A percentile compares a stretch with the other conserved stretches of the same genome.
Conservation (phyloP, 2,888 invertebrate species). For the Odontomyia ornata region DNA sequence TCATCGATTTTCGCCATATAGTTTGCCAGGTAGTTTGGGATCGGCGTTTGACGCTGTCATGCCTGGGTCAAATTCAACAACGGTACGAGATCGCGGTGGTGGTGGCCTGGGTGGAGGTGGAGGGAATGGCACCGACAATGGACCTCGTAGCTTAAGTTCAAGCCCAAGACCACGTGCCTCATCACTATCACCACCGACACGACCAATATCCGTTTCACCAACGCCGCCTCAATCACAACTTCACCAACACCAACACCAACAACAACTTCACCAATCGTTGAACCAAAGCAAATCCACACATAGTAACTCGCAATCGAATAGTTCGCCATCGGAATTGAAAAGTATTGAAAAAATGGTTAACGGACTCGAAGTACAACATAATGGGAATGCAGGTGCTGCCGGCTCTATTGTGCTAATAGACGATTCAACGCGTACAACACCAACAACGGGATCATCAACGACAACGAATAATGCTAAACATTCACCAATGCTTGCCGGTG, state of each 20-base stretch:
- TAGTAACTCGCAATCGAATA: constrained; percentile 61
- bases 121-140: constrained; percentile 55
- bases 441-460: constrained; percentile 36
- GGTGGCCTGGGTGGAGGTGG: constrained; percentile 28
- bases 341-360: constrained; percentile 98
- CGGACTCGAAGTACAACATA: constrained; percentile 87
- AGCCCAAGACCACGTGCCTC: constrained; percentile 62
- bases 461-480: constrained; percentile 50
- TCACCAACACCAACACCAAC: constrained; percentile 61
- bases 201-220: constrained; percentile 63
- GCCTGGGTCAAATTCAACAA: constrained; percentile 69
- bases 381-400: constrained; percentile 51
- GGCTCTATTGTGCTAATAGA: constrained; percentile 47
- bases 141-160: constrained; percentile 63
- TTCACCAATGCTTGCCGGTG: constrained; percentile 50
- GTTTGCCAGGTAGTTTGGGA: constrained; percentile 79
- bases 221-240: constrained; percentile 45
- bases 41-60: constrained; percentile 92
- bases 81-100: constrained; percentile 36
- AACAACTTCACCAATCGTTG: constrained; percentile 64
- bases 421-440: constrained; percentile 54
- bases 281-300: constrained; percentile 56
- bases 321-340: constrained; percentile 79
- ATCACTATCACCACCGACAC: constrained; percentile 63
- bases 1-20: constrained; percentile 90